Conservation (phyloP, 1,140 invertebrate genomes). For the Aphidius gifuensis region DNA sequence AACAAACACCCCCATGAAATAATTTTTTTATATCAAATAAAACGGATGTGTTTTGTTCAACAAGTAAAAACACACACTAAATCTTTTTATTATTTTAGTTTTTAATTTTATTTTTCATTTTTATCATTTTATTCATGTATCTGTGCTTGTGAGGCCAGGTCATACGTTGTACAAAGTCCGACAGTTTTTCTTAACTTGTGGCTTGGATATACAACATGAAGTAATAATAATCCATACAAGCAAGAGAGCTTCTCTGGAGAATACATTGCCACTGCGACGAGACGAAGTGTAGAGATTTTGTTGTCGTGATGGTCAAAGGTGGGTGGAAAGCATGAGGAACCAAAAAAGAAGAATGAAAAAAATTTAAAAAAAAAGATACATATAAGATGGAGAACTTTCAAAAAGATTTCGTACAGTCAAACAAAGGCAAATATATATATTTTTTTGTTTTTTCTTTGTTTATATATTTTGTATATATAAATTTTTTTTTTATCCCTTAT, state of each 20-base stretch:
- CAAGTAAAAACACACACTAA: too few relatives aligned
- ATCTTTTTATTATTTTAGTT: too few relatives aligned
- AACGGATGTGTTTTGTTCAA: too few relatives aligned
- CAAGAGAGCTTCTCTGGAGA: neutral
- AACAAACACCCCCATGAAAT: too few relatives aligned
- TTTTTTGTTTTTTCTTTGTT: neutral
- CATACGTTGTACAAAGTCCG: neutral
- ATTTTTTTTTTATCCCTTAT: neutral
- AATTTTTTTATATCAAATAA: too few relatives aligned
- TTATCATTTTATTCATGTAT: constrained; percentile 14
- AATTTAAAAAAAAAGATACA: neutral
- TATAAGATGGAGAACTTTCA: neutral
- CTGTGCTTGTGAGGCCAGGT: neutral
- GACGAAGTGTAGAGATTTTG: neutral
- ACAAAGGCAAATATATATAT: neutral
- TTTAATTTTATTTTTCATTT: neutral
- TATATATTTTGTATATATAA: neutral
- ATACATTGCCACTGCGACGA: neutral
- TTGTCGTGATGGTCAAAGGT: constrained; percentile 9
- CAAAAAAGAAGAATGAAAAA: neutral
- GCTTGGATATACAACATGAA: neutral
- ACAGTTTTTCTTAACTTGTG: neutral
- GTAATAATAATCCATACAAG: constrained; percentile 2
- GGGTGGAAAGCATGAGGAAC: neutral
- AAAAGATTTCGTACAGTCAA: neutral